Evolutionary conservation across 2,888 invertebrate species (phyloP).

Genomic region (Eretmocerus hayati): DNA sequence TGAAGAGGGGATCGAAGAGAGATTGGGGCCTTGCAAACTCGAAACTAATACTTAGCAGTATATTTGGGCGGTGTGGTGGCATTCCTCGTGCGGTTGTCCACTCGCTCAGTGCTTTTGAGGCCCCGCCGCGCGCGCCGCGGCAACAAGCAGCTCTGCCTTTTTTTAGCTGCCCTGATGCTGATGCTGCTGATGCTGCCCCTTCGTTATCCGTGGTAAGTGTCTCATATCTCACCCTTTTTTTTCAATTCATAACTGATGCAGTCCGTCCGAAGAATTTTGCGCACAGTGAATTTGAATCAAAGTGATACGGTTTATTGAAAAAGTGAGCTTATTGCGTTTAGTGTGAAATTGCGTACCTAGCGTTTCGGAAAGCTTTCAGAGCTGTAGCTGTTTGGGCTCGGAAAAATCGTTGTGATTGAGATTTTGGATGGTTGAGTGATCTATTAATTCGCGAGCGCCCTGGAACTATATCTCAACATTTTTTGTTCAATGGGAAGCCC

Average conservation of each 20-base stretch:
- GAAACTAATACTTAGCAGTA: constrained; percentile 34
- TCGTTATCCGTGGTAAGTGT: background rate
- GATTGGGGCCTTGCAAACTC: background rate
- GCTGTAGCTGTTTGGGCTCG: no score
- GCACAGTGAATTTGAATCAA: no score
- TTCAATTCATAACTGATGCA: background rate
- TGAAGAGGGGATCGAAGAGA: background rate
- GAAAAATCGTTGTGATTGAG: no score
- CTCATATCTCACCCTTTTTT: background rate
- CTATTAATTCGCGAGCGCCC: no score
- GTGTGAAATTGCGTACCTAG: no score
- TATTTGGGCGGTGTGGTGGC: constrained; percentile 38
- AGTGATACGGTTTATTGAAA: no score
- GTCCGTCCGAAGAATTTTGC: background rate
- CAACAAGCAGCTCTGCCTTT: background rate
- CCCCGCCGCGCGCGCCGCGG: constrained; percentile 29
- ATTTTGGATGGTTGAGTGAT: no score
- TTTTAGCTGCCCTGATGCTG: background rate
- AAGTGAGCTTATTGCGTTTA: no score
- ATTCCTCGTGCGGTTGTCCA: constrained; percentile 47
- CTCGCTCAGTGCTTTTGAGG: constrained; percentile 43
- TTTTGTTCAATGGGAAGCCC: no score
- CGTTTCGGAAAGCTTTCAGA: no score
- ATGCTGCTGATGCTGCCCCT: background rate
- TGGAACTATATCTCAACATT: no score